Conservation (phyloP, 2,113 vertebrate species). For the Labeo catla region DNA sequence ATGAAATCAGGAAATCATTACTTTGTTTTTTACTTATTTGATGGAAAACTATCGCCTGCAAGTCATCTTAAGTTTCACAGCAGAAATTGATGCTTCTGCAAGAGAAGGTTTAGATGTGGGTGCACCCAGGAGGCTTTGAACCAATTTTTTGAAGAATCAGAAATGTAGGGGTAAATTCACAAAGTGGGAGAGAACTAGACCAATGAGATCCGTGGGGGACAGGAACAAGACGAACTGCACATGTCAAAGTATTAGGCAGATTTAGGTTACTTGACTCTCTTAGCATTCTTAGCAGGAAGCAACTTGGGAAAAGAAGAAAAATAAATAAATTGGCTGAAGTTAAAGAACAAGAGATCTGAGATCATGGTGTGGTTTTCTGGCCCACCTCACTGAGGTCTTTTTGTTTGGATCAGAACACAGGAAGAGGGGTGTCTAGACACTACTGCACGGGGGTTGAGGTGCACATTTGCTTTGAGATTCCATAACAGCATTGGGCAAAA, state of each 20-base stretch:
- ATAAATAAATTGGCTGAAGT: slow-evolving; percentile 8
- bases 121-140: slow-evolving; percentile 29
- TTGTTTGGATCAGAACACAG: slow-evolving; percentile 41
- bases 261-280: slow-evolving; percentile 20
- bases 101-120: not conserved
- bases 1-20: slow-evolving; percentile 51
- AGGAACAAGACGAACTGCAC: slow-evolving; percentile 1
- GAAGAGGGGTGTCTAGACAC: slow-evolving; percentile 33
- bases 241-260: not conserved
- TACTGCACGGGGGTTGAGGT: not conserved
- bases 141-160: not conserved
- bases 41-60: slow-evolving; percentile 23
- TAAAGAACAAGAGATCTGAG: slow-evolving; percentile 39
- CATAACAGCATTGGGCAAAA: not conserved
- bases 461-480: not conserved
- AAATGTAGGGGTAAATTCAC: not conserved
- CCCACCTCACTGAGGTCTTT: slow-evolving; percentile 30
- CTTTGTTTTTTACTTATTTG: slow-evolving; percentile 14
- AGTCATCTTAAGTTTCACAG: slow-evolving; percentile 38
- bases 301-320: not conserved
- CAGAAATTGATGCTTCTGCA: slow-evolving; percentile 35
- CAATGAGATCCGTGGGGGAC: not conserved
- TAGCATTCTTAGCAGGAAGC: not conserved
- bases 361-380: slow-evolving; percentile 51
- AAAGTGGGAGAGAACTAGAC: slow-evolving; percentile 2